Conservation (phyloP, 1,140 invertebrate species). For the Reticulitermes speratus region DNA sequence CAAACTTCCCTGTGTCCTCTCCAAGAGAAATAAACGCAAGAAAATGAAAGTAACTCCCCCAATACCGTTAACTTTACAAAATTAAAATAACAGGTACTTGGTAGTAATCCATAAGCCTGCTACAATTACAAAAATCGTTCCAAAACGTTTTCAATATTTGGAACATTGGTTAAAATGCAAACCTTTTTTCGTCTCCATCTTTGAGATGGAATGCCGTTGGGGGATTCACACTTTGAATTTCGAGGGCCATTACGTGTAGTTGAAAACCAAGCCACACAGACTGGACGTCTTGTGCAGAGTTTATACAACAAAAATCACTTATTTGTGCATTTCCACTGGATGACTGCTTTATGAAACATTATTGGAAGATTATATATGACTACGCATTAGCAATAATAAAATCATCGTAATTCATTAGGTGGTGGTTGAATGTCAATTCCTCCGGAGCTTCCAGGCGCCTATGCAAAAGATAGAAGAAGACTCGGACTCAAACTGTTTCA, state of each 20-base stretch:
- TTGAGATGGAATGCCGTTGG: constrained; percentile 8
- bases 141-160: neutral
- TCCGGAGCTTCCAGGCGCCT: neutral
- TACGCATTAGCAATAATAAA: constrained; percentile 13
- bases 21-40: neutral
- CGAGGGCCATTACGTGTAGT: constrained; percentile 8
- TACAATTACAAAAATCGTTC: constrained; percentile 8
- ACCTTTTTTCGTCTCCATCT: constrained; percentile 12
- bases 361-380: constrained; percentile 10
- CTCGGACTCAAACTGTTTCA: constrained; percentile 14
- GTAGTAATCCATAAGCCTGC: neutral
- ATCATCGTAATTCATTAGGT: constrained; percentile 3
- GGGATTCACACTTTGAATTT: constrained; percentile 16
- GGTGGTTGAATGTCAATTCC: constrained; percentile 3
- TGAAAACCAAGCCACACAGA: constrained; percentile 10
- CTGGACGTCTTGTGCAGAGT: neutral
- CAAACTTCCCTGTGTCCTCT: neutral
- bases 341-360: neutral
- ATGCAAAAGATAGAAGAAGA: neutral
- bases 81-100: neutral
- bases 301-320: constrained; percentile 12
- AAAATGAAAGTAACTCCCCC: neutral
- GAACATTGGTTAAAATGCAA: constrained; percentile 13
- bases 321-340: constrained; percentile 16
- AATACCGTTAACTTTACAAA: neutral